These are phyloP conservation scores for Oligia fasciuncula DNA, from an alignment of 2,888 invertebrate species.

Conservation along the genomic window DNA sequence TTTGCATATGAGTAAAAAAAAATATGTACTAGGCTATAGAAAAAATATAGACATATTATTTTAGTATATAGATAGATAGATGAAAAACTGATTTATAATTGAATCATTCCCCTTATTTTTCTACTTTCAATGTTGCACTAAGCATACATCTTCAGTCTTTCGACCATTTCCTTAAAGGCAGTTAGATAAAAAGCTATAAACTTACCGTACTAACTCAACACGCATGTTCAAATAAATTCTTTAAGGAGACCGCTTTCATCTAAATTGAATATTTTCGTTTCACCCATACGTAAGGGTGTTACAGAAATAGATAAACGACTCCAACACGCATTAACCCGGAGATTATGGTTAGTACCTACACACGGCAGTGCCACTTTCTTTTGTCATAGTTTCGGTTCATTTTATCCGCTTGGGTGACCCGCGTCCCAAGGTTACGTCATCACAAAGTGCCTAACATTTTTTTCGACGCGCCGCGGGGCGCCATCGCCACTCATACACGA, in stretches of 20 bases:
- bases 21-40: too few relatives aligned
- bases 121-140: not conserved
- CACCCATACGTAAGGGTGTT: constrained; percentile 3
- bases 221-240: constrained; percentile 38
- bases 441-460: too few relatives aligned
- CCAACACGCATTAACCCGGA: constrained; percentile 24
- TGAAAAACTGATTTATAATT: not conserved
- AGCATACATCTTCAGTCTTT: not conserved
- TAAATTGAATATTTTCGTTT: constrained; percentile 53
- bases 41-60: too few relatives aligned
- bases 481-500: too few relatives aligned
- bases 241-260: constrained; percentile 32
- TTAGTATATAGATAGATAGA: not conserved
- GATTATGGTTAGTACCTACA: constrained; percentile 4
- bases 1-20: too few relatives aligned
- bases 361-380: constrained; percentile 1
- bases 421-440: too few relatives aligned
- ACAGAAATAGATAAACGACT: constrained; percentile 33
- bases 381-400: constrained; percentile 5
- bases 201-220: not conserved
- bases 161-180: not conserved
- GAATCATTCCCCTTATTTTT: not conserved
- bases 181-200: not conserved
- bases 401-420: too few relatives aligned
- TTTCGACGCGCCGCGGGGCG: too few relatives aligned